Evolutionary conservation across 2,888 invertebrate genomes (phyloP).

Genomic region (Ischnura elegans): DNA sequence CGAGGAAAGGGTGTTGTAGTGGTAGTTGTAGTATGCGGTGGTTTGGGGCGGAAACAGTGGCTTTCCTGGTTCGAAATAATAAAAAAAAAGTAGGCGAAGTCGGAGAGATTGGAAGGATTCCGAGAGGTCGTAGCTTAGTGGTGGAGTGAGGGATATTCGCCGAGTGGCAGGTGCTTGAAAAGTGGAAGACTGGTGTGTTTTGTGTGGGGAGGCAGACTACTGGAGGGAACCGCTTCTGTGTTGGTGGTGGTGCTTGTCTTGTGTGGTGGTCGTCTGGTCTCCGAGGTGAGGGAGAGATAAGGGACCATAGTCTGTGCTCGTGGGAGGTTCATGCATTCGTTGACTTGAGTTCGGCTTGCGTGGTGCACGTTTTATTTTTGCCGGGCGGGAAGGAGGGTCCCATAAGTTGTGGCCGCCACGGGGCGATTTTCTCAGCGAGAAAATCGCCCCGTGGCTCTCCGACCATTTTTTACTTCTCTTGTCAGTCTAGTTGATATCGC

Average conservation of each 20-base stretch:
- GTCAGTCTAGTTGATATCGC: not conserved
- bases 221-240: not conserved
- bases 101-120: conserved; percentile 36
- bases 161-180: conserved; percentile 51
- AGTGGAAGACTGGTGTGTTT: conserved; percentile 37
- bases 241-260: not conserved
- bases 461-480: not conserved
- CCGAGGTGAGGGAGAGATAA: conserved; percentile 27
- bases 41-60: not conserved
- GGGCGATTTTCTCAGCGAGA: not conserved
- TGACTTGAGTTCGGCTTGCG: not conserved
- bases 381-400: not conserved
- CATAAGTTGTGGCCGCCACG: not conserved
- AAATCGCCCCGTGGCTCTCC: not conserved
- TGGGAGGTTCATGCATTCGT: conserved; percentile 24
- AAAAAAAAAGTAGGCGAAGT: not conserved
- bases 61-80: not conserved
- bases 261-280: not conserved
- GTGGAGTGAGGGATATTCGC: conserved; percentile 49
- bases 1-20: not conserved
- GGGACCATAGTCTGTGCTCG: conserved; percentile 14
- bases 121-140: conserved; percentile 21
- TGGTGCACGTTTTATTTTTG: conserved; percentile 27
- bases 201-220: not conserved
- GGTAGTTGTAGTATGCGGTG: too few relatives aligned